These are phyloP conservation scores for Stenoptilia bipunctidactyla DNA, from an alignment of 2,888 invertebrate species.

Conservation along the genomic window DNA sequence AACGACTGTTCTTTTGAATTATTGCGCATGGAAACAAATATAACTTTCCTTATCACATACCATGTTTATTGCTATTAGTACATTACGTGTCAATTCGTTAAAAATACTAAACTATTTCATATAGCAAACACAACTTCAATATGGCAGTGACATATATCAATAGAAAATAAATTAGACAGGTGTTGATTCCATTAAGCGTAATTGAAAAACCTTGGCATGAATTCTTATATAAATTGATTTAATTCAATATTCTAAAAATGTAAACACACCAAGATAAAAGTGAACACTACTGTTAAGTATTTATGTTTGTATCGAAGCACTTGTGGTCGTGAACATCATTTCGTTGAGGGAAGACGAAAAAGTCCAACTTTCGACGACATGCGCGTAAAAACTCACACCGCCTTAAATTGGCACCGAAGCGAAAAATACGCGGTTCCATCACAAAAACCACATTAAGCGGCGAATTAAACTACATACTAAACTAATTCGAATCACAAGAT, in stretches of 20 bases:
- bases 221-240: slow-evolving; percentile 22
- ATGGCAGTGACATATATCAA: slow-evolving; percentile 9
- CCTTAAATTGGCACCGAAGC: slow-evolving; percentile 26
- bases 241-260: slow-evolving; percentile 24
- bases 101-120: slow-evolving; percentile 21
- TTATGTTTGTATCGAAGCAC: too few species aligned
- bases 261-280: slow-evolving; percentile 3
- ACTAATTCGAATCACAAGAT: slow-evolving; percentile 18
- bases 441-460: slow-evolving; percentile 14
- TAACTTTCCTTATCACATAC: slow-evolving; percentile 51
- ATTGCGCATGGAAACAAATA: slow-evolving; percentile 44
- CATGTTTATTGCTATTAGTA: slow-evolving; percentile 54
- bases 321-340: too few species aligned
- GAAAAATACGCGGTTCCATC: slow-evolving; percentile 16
- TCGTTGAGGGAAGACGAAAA: too few species aligned
- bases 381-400: too few species aligned
- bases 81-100: slow-evolving; percentile 13
- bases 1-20: not conserved
- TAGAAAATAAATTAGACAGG: slow-evolving; percentile 28
- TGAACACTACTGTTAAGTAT: too few species aligned
- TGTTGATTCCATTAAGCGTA: slow-evolving; percentile 40
- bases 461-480: slow-evolving; percentile 25
- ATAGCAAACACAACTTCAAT: slow-evolving; percentile 28
- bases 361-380: too few species aligned
- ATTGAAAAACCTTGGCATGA: slow-evolving; percentile 6